Evolutionary conservation across 1,140 invertebrate species (phyloP).

Genomic region (Drosophila yakuba): DNA sequence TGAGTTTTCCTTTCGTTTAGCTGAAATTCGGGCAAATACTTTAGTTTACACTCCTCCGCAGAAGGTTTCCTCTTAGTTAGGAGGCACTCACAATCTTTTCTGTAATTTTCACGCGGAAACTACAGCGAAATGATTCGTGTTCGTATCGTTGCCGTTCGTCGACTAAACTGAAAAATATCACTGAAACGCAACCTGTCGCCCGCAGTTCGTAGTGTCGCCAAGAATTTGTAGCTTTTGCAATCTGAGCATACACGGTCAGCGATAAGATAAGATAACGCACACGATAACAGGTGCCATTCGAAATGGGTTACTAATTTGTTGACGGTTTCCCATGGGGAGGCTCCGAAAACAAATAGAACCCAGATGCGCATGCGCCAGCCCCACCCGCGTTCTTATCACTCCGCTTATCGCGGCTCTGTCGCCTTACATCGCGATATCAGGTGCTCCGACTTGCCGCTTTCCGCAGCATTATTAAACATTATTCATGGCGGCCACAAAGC

Average conservation of each 20-base stretch:
- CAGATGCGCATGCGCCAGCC: conserved; percentile 58
- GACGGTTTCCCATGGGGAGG: background rate
- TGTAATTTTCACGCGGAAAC: conserved; percentile 50
- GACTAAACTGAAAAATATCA: conserved; percentile 57
- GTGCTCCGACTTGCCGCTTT: conserved; percentile 26
- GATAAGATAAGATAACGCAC: conserved; percentile 58
- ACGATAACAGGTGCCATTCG: conserved; percentile 67
- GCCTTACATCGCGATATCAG: conserved; percentile 43
- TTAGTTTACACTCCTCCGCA: background rate
- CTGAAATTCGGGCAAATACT: conserved; percentile 13
- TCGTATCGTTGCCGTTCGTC: conserved; percentile 70
- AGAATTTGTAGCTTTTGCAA: conserved; percentile 80
- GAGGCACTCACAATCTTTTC: conserved; percentile 40
- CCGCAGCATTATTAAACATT: conserved; percentile 40
- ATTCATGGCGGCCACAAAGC: conserved; percentile 61
- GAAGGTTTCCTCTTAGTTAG: background rate
- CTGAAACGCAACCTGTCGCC: conserved; percentile 47
- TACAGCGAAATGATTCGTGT: conserved; percentile 50
- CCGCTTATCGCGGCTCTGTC: conserved; percentile 17
- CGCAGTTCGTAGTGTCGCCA: conserved; percentile 22
- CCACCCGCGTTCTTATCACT: conserved; percentile 50
- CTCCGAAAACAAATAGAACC: background rate
- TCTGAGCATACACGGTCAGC: conserved; percentile 48
- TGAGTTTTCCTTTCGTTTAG: conserved; percentile 9
- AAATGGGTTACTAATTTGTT: conserved; percentile 64